Evolutionary conservation across 2,797 vertebrate species (phyloP).

Genomic region (Anguilla megastoma): DNA sequence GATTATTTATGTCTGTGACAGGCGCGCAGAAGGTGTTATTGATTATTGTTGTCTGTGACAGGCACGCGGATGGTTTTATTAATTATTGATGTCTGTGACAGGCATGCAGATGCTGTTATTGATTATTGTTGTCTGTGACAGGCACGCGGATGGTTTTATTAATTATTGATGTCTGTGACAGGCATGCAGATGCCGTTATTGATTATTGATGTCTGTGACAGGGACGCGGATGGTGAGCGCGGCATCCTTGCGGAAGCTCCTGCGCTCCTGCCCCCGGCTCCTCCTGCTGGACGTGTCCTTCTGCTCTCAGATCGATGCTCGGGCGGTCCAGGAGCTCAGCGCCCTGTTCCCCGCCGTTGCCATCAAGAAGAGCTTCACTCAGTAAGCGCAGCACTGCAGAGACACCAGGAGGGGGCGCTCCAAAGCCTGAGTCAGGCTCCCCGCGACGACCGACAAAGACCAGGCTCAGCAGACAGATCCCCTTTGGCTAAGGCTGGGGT

Average conservation of each 20-base stretch:
- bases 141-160: neutral
- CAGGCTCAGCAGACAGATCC: neutral
- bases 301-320: constrained; percentile 95
- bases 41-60: neutral
- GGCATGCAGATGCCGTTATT: neutral
- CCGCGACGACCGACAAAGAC: neutral
- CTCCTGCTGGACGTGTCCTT: constrained; percentile 94
- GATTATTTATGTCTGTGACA: neutral
- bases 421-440: neutral
- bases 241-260: constrained; percentile 86
- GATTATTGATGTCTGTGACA: constrained; percentile 54
- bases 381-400: constrained; percentile 69
- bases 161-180: neutral
- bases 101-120: neutral
- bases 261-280: constrained; percentile 87
- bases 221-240: constrained; percentile 92
- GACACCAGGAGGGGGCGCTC: neutral
- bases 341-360: constrained; percentile 86
- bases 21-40: neutral
- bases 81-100: neutral
- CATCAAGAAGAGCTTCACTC: constrained; percentile 98
- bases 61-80: neutral
- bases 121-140: neutral
- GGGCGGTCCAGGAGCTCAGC: constrained; percentile 86
- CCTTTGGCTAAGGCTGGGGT: neutral